These are phyloP conservation scores for Cherax destructor DNA, from an alignment of 1,140 invertebrate species.

Conservation along the genomic window DNA sequence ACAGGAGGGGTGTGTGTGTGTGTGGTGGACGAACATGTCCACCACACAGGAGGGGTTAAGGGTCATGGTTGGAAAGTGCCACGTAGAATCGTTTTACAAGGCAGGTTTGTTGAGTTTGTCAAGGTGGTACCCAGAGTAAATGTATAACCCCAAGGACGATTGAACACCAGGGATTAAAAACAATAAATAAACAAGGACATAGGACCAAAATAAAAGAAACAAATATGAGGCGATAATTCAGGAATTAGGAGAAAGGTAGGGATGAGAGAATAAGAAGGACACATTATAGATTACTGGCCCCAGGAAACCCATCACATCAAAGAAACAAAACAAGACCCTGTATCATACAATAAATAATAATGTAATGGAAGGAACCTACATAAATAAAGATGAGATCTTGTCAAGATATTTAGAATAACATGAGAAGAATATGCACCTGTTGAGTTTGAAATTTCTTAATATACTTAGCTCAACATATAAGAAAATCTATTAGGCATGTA, in stretches of 20 bases:
- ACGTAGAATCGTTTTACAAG: not conserved
- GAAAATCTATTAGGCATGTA: too few relatives aligned
- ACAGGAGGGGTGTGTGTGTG: too few relatives aligned
- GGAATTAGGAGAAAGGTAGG: not conserved
- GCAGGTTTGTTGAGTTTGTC: not conserved
- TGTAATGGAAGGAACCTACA: not conserved
- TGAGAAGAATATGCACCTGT: not conserved
- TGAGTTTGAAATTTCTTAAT: too few relatives aligned
- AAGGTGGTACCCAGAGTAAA: not conserved
- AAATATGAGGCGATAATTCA: not conserved
- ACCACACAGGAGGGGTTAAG: too few relatives aligned
- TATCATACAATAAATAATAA: not conserved
- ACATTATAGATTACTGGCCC: not conserved
- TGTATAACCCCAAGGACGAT: too few relatives aligned
- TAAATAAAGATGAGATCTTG: too few relatives aligned
- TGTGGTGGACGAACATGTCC: too few relatives aligned
- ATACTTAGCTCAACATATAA: too few relatives aligned
- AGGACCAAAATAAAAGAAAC: constrained; percentile 1
- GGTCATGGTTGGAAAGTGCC: not conserved
- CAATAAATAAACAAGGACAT: not conserved
- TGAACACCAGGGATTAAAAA: not conserved
- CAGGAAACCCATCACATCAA: not conserved
- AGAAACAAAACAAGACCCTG: not conserved
- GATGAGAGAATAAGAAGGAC: not conserved
- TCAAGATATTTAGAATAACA: not conserved